phyloP scores from a whole-genome alignment of 2,797 vertebrate species.

The Pygocentrus nattereri region DNA sequence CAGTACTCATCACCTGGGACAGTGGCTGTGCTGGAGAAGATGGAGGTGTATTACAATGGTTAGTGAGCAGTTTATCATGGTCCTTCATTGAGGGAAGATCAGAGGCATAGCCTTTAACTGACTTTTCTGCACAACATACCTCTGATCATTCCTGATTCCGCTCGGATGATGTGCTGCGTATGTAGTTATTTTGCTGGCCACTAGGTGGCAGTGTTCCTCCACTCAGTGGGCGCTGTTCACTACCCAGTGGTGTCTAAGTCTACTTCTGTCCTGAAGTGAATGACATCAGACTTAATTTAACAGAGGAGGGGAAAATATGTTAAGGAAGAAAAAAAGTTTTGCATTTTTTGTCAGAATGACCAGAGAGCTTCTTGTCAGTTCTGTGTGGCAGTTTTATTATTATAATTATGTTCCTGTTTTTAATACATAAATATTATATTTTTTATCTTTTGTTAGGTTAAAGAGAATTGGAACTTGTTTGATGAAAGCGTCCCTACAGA shows the following conservation, averaged over 20 bases:
- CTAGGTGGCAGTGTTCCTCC: conserved; percentile 61
- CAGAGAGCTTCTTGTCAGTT: background rate
- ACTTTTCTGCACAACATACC: background rate
- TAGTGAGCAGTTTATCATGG: background rate
- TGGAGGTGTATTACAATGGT: too few relatives aligned
- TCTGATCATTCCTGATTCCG: background rate
- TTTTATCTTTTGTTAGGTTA: background rate
- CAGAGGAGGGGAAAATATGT: background rate
- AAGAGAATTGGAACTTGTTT: background rate
- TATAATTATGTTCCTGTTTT: background rate
- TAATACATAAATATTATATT: background rate
- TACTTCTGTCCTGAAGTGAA: conserved; percentile 29
- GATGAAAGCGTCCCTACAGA: too few relatives aligned
- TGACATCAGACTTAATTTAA: conserved; percentile 62
- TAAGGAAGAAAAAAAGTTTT: background rate
- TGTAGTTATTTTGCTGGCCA: conserved; percentile 8
- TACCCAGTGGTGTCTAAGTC: conserved; percentile 1
- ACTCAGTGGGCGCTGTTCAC: background rate
- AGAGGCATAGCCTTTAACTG: background rate
- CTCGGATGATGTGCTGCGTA: too few relatives aligned
- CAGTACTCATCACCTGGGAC: background rate
- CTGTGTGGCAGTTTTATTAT: background rate
- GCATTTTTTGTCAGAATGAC: background rate
- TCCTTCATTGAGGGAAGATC: background rate
- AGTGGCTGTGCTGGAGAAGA: background rate